A percentile compares a stretch with the other conserved stretches of the same genome.
Conservation (phyloP, 2,113 vertebrate species). For the Silurus meridionalis region DNA sequence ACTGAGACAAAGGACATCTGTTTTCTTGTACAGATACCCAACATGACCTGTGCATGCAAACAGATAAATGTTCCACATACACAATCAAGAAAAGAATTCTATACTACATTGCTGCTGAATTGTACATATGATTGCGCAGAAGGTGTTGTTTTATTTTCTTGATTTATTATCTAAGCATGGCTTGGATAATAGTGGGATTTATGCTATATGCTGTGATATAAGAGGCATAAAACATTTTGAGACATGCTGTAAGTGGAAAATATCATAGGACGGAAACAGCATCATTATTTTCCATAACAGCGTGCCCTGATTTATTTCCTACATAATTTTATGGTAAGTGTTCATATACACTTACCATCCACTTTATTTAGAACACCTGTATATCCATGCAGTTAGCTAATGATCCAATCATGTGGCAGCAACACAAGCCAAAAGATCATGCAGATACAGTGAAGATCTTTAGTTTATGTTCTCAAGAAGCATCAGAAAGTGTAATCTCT, state of each 20-base stretch:
- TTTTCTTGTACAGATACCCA: not conserved
- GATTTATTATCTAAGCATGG: not conserved
- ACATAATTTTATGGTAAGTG: not conserved
- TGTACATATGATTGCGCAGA: not conserved
- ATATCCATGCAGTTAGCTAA: not conserved
- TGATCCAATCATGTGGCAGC: not conserved
- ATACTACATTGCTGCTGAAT: not conserved
- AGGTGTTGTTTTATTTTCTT: not conserved
- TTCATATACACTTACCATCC: not conserved
- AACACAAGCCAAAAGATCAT: not conserved
- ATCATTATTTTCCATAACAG: not conserved
- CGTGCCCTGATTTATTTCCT: not conserved
- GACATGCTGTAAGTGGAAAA: not conserved
- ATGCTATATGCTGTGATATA: not conserved
- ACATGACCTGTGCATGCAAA: not conserved
- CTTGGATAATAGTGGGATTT: not conserved
- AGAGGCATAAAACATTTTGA: not conserved
- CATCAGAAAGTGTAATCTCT: not conserved
- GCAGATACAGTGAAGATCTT: not conserved
- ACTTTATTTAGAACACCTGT: not conserved
- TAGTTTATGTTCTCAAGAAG: not conserved
- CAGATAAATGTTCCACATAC: not conserved
- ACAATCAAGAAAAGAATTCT: not conserved
- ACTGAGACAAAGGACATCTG: slow-evolving; percentile 65
- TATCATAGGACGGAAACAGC: not conserved